Evolutionary conservation across 1,140 invertebrate genomes (phyloP).

Genomic region (Cheumatopsyche charites): DNA sequence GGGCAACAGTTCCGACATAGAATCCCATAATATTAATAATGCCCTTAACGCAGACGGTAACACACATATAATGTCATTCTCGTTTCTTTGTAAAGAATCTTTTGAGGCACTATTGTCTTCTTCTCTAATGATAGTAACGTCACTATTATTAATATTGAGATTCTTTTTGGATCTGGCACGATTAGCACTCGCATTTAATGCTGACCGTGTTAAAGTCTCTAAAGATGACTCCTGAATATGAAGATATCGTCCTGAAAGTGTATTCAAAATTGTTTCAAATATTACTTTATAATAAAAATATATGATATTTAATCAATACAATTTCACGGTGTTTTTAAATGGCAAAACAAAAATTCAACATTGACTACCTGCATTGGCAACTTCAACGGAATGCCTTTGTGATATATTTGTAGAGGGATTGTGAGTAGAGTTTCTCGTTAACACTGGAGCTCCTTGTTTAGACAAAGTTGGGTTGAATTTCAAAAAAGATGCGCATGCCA

Average conservation of each 20-base stretch:
- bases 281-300: slow-evolving; percentile 12
- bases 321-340: slow-evolving; percentile 1
- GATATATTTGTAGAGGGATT: slow-evolving; percentile 67
- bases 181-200: slow-evolving; percentile 72
- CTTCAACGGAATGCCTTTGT: slow-evolving; percentile 87
- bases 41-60: slow-evolving; percentile 86
- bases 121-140: slow-evolving; percentile 59
- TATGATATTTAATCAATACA: not conserved
- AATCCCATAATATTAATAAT: slow-evolving; percentile 87
- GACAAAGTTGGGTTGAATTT: slow-evolving; percentile 92
- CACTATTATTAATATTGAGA: not conserved
- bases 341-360: not conserved
- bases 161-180: slow-evolving; percentile 65
- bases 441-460: slow-evolving; percentile 77
- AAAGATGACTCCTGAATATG: slow-evolving; percentile 79
- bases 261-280: slow-evolving; percentile 15
- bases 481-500: slow-evolving; percentile 94
- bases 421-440: slow-evolving; percentile 58
- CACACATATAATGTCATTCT: slow-evolving; percentile 66
- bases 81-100: slow-evolving; percentile 48
- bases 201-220: slow-evolving; percentile 76
- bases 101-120: slow-evolving; percentile 61
- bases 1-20: slow-evolving; percentile 66
- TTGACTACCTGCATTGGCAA: slow-evolving; percentile 75
- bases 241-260: slow-evolving; percentile 67